phyloP scores from a whole-genome alignment of 2,113 vertebrate genomes.

The Dicentrarchus labrax region DNA sequence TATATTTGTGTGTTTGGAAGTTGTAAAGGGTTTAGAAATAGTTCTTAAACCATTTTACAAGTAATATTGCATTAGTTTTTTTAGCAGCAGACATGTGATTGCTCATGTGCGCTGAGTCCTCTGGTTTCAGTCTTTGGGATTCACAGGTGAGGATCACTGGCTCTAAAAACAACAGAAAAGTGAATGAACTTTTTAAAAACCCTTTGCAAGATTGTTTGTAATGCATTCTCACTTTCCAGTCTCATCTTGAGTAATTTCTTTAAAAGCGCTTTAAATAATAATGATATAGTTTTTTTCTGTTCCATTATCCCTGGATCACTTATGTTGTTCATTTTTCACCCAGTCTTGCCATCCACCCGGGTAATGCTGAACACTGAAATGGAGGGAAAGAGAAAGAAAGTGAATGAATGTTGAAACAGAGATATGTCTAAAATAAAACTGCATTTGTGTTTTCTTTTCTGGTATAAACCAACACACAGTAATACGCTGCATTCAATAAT shows the following conservation, averaged over 20 bases:
- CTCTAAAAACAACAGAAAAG: constrained; percentile 5
- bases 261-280: background rate
- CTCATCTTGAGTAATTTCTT: background rate
- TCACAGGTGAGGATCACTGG: constrained; percentile 22
- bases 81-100: background rate
- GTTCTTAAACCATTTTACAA: constrained; percentile 6
- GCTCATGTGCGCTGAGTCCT: constrained; percentile 24
- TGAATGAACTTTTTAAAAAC: background rate
- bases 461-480: background rate
- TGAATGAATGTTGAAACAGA: background rate
- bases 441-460: background rate
- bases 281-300: constrained; percentile 25
- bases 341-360: constrained; percentile 94
- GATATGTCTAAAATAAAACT: background rate
- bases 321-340: constrained; percentile 85
- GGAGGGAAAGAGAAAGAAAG: background rate
- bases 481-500: background rate
- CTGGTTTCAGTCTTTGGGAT: constrained; percentile 40
- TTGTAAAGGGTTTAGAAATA: constrained; percentile 16
- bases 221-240: background rate
- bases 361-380: constrained; percentile 90
- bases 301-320: constrained; percentile 76
- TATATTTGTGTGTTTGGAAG: background rate
- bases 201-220: background rate
- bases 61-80: background rate